phyloP scores from a whole-genome alignment of 2,888 invertebrate species.

The Limnephilus auricula region DNA sequence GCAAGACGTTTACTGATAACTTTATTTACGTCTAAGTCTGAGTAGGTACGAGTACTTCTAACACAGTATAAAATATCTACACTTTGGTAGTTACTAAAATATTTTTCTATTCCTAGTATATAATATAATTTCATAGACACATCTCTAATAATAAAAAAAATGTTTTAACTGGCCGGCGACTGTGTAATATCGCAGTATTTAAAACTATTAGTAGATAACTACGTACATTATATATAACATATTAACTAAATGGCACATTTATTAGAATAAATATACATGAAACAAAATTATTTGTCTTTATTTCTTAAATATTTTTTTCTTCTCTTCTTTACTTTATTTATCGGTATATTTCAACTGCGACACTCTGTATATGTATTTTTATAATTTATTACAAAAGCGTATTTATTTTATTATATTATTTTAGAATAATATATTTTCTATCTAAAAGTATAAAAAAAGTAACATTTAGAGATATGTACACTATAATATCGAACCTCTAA shows the following conservation, averaged over 20 bases:
- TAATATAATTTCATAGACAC: conserved; percentile 13
- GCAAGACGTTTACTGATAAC: too few species aligned
- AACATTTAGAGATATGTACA: not conserved
- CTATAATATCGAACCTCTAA: not conserved
- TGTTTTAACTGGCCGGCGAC: conserved; percentile 5
- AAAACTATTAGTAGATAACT: not conserved
- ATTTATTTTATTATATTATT: not conserved
- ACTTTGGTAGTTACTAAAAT: not conserved
- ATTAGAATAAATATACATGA: conserved; percentile 25
- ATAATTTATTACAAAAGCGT: not conserved
- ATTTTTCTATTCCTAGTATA: not conserved
- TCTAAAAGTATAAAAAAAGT: not conserved
- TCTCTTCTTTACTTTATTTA: not conserved
- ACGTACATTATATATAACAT: not conserved
- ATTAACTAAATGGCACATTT: conserved; percentile 34
- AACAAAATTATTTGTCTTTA: conserved; percentile 35
- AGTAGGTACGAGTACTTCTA: not conserved
- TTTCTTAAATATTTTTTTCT: not conserved
- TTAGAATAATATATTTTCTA: conserved; percentile 16
- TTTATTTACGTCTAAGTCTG: not conserved
- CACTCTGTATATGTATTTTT: not conserved
- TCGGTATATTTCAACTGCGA: not conserved
- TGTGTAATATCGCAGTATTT: not conserved
- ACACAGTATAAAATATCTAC: not conserved
- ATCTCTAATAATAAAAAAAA: conserved; percentile 12